Base-by-base conservation (phyloP, 2,888 invertebrate genomes). In the Choreutis nemorana region DNA sequence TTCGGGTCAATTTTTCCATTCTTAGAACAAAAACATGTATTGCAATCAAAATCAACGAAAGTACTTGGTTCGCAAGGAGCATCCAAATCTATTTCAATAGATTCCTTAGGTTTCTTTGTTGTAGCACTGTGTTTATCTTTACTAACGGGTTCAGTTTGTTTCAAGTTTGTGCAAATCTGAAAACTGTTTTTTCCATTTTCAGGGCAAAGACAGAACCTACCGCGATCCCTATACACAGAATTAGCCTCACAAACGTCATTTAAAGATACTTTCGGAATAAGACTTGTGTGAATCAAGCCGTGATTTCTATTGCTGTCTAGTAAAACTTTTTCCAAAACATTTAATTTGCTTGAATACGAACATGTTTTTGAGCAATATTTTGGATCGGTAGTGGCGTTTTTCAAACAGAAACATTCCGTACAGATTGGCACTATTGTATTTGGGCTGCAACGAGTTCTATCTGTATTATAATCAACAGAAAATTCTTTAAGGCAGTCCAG, bases 1-100 rank as follows among this genome's bases (percentile, higher is more conserved):
- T 70, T 71, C 0, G 54, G 54, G 36, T 77, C 65, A 21, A 75
- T 50, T 22, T 44, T 64, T 3, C 77, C 77, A n/a, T 46, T 41
- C 41, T 64, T 65, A 0, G 52, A 47, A 36, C 79, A 79, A 34
- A 64, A 73, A 36, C 79, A 80, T 1, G 62, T 62, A 31, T 80
- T 79, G 33, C 80, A 80, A 32, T 64, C 65, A 29, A 70, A 58
- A 29, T 71, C 59, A 1, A 77, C 49, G 33, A 70, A 66, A 1
- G 67, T 66, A 23, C 57, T 64, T 0, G 77, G 70, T 33, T 63
- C 59, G 37, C 77, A 77, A 7, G 51, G 39, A 2, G 32, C 39
- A 4, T 55, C 57, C 3, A 43, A 51, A 32, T 62, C 49, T 29
- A 56, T 49, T 8, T 35, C 32, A 4, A 37, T 28, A 11, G n/a